Evolutionary conservation across 1,140 invertebrate genomes (phyloP).

Genomic region (Bradynema listronoti): DNA sequence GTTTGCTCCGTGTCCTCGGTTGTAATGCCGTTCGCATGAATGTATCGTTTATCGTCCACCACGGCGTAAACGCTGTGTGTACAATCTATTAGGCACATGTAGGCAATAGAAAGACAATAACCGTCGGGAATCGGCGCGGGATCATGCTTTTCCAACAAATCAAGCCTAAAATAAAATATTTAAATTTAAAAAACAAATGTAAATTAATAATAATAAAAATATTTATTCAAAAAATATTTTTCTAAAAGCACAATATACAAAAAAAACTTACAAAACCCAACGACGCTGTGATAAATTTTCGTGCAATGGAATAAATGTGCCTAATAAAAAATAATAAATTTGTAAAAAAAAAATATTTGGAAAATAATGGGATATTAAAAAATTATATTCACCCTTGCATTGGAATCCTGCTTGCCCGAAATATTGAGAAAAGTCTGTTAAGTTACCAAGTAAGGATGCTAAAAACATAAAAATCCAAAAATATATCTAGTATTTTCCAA

Average conservation of each 20-base stretch:
- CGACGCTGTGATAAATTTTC: constrained; percentile 41
- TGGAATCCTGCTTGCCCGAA: constrained; percentile 29
- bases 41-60: constrained; percentile 36
- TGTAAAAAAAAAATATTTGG: constrained; percentile 19
- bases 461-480: background rate
- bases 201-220: too few relatives aligned
- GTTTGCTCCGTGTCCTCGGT: constrained; percentile 3
- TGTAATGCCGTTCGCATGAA: constrained; percentile 1
- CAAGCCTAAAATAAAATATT: constrained; percentile 67
- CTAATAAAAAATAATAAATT: constrained; percentile 17
- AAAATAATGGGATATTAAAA: background rate
- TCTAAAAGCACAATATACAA: background rate
- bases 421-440: too few relatives aligned
- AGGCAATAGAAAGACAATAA: constrained; percentile 87
- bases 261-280: constrained; percentile 32
- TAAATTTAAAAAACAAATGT: too few relatives aligned
- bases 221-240: too few relatives aligned
- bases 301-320: constrained; percentile 37
- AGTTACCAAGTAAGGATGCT: too few relatives aligned
- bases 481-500: background rate
- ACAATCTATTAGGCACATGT: constrained; percentile 80
- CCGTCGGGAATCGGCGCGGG: constrained; percentile 84
- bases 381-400: constrained; percentile 22
- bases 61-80: constrained; percentile 57
- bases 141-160: constrained; percentile 87